Base-by-base conservation (phyloP, 2,113 vertebrate species). In the Anhinga rufa region DNA sequence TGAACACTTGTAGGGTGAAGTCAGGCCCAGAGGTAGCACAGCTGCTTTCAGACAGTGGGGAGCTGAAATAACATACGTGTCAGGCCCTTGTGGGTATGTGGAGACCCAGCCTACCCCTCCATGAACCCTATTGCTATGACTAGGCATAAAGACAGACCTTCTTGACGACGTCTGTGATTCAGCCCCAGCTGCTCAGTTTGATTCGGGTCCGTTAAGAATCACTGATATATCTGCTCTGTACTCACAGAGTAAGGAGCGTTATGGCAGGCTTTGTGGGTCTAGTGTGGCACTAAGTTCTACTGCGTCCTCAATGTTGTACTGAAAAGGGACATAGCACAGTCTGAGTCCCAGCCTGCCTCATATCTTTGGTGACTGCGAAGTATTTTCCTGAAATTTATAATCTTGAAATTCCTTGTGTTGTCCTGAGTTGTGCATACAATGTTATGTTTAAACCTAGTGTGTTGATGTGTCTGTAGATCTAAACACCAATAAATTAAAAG, bases 141-240 rank as follows among this genome's bases (percentile, higher is more conserved):
- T 65, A 54, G 49, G 55, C 60, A 86, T 24, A 65, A 91, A 83
- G 71, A 49, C 83, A 90, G 86, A 31, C 5, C 22, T 34, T 88
- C 49, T 44, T 69, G 62, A 65, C 75, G 64, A 21, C 0, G 0
- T 25, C 54, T 21, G 12, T 44, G 36, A 74, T 74, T 61, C 68
- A 83, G 57, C 7, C 36, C 48, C 49, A 57, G 77, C 21, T 81
- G 81, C 84, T 69, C 40, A 52, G 44, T 72, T 72, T 61, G 24
- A 90, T 68, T 76, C 0, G 3, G 28, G 21, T 44, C 60, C 1
- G 0, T 46, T 24, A 40, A 17, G 68, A 60, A 78, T 46, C 49
- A 52, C 49, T 48, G 58, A 64, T 36, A 22, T 22, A 12, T 26
- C 34, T 81, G 58, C 14, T 24, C 58, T 28, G 18, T 21, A 36